Evolutionary conservation across 2,113 vertebrate genomes (phyloP).

Genomic region (Prochilodus magdalenae): DNA sequence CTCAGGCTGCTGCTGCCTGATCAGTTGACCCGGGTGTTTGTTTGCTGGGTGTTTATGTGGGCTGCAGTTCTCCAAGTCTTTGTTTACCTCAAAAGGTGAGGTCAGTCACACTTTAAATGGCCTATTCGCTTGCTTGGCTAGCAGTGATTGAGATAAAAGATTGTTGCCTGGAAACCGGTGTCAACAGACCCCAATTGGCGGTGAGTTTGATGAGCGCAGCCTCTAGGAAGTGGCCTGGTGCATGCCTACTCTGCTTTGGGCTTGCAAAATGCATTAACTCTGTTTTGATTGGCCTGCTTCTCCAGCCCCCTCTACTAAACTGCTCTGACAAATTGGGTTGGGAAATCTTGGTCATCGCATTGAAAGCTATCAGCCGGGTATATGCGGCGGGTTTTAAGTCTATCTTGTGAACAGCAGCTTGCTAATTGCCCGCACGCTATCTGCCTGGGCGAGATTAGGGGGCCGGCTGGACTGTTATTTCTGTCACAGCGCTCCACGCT

Average conservation of each 20-base stretch:
- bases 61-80: slow-evolving; percentile 48
- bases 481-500: slow-evolving; percentile 64
- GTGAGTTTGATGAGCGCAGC: neutral
- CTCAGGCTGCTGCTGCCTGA: slow-evolving; percentile 15
- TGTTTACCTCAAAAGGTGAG: slow-evolving; percentile 59
- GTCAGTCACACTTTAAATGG: slow-evolving; percentile 50
- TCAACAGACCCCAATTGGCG: slow-evolving; percentile 51
- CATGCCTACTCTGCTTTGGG: slow-evolving; percentile 55
- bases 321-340: slow-evolving; percentile 62
- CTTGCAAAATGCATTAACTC: slow-evolving; percentile 60
- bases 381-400: slow-evolving; percentile 56
- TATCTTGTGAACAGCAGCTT: slow-evolving; percentile 58
- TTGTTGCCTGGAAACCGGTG: slow-evolving; percentile 62
- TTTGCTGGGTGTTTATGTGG: slow-evolving; percentile 61
- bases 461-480: slow-evolving; percentile 62
- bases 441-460: slow-evolving; percentile 56
- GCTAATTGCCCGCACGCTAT: slow-evolving; percentile 31
- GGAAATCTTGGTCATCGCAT: slow-evolving; percentile 53
- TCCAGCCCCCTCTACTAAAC: slow-evolving; percentile 32
- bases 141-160: slow-evolving; percentile 59
- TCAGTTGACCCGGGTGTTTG: slow-evolving; percentile 48
- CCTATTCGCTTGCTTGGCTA: slow-evolving; percentile 52
- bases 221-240: slow-evolving; percentile 38
- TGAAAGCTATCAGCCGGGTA: slow-evolving; percentile 60
- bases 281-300: slow-evolving; percentile 68